Evolutionary conservation across 1,140 invertebrate species (phyloP).

Genomic region (Drosophila murphyi): DNA sequence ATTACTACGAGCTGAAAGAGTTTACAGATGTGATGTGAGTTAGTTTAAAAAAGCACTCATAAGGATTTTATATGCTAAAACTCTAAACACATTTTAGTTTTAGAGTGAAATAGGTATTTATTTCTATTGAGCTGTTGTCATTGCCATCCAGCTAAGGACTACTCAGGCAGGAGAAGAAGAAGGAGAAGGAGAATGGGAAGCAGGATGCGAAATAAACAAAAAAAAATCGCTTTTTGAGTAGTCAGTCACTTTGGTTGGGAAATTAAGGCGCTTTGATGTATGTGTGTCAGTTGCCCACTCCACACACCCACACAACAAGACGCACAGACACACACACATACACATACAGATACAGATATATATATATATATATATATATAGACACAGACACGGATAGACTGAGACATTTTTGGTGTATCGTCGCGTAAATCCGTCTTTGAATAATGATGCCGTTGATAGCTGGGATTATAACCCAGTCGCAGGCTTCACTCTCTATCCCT

Average conservation of each 20-base stretch:
- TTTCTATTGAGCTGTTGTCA: neutral
- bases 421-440: constrained; percentile 74
- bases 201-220: constrained; percentile 9
- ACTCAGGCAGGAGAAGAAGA: constrained; percentile 1
- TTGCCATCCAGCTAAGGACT: neutral
- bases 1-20: too few relatives aligned
- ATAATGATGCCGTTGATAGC: constrained; percentile 82
- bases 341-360: neutral
- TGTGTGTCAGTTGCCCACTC: constrained; percentile 54
- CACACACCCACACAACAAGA: constrained; percentile 3
- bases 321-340: neutral
- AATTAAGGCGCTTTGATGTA: constrained; percentile 77
- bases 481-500: constrained; percentile 9
- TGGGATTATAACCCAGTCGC: constrained; percentile 59
- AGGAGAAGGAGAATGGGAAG: neutral
- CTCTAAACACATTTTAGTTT: neutral
- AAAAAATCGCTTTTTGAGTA: constrained; percentile 70
- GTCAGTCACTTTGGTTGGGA: constrained; percentile 34
- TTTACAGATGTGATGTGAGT: too few relatives aligned
- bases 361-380: neutral
- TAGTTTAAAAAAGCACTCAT: too few relatives aligned
- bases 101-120: neutral
- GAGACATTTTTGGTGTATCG: constrained; percentile 48
- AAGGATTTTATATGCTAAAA: neutral
- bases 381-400: constrained; percentile 7